These are phyloP conservation scores for Microtus pennsylvanicus DNA, from an alignment of 2,113 vertebrate species.

Conservation along the genomic window DNA sequence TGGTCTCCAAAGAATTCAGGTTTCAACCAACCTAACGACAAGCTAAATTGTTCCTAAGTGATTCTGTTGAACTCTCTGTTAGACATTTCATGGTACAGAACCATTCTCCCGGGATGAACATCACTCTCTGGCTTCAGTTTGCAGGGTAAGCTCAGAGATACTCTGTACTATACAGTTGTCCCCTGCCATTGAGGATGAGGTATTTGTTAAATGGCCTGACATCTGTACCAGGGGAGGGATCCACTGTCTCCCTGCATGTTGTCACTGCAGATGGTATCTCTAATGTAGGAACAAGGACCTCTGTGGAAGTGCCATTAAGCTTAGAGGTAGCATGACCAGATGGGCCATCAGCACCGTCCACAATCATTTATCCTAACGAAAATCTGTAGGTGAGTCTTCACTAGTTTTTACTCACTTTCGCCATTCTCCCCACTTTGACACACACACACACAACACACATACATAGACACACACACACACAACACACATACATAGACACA, in stretches of 20 bases:
- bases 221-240: not conserved
- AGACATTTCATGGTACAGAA: not conserved
- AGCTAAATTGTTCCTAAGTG: slow-evolving; percentile 30
- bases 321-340: slow-evolving; percentile 27
- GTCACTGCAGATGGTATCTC: not conserved
- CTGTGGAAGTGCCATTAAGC: not conserved
- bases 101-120: not conserved
- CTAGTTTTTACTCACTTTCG: not conserved
- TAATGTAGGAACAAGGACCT: not conserved
- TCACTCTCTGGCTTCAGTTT: not conserved
- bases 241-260: not conserved
- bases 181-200: not conserved
- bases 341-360: slow-evolving; percentile 4
- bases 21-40: slow-evolving; percentile 53
- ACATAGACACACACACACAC: not conserved
- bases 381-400: slow-evolving; percentile 8
- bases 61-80: slow-evolving; percentile 24
- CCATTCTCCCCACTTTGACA: not conserved
- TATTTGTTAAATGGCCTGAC: not conserved
- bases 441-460: not conserved
- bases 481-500: not conserved
- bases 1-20: slow-evolving; percentile 45
- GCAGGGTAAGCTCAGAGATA: not conserved
- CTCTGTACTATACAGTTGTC: not conserved
- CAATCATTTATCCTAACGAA: slow-evolving; percentile 16